phyloP scores from a whole-genome alignment of 2,888 invertebrate species.

The Congeria kusceri region DNA sequence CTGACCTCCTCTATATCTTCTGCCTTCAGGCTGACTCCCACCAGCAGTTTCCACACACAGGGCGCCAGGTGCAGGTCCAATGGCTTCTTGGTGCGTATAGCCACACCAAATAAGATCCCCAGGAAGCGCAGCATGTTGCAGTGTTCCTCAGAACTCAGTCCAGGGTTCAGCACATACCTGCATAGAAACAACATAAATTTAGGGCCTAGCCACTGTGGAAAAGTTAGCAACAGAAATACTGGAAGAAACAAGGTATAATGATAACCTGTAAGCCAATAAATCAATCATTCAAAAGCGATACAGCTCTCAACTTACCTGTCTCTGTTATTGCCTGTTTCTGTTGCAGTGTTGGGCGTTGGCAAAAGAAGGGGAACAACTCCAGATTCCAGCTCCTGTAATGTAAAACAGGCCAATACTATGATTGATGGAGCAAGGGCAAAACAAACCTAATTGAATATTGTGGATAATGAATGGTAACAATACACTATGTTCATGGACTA shows the following conservation, averaged over 20 bases:
- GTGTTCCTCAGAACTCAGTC: conserved; percentile 87
- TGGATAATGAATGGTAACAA: no score
- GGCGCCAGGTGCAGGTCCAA: conserved; percentile 89
- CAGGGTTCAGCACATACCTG: conserved; percentile 88
- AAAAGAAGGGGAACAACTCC: conserved; percentile 88
- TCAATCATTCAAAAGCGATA: no score
- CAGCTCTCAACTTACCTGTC: conserved; percentile 85
- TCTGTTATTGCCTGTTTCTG: conserved; percentile 88
- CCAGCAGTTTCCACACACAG: conserved; percentile 88
- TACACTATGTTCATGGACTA: no score
- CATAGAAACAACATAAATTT: neutral
- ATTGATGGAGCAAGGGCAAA: no score
- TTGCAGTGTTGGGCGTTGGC: conserved; percentile 88
- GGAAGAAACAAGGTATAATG: neutral
- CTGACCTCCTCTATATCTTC: conserved; percentile 88
- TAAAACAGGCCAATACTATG: neutral
- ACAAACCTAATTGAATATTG: no score
- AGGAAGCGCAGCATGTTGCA: conserved; percentile 88
- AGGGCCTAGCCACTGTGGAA: neutral
- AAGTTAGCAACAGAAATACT: neutral
- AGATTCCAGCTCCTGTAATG: conserved; percentile 87
- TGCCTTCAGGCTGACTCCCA: conserved; percentile 88
- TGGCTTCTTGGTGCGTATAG: conserved; percentile 89
- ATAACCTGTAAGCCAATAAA: neutral
- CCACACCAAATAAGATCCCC: conserved; percentile 89